A percentile compares a stretch with the other conserved stretches of the same genome.
These are phyloP conservation scores for Orestias chungarensis DNA, from an alignment of 2,797 vertebrate genomes.

Conservation along the genomic window DNA sequence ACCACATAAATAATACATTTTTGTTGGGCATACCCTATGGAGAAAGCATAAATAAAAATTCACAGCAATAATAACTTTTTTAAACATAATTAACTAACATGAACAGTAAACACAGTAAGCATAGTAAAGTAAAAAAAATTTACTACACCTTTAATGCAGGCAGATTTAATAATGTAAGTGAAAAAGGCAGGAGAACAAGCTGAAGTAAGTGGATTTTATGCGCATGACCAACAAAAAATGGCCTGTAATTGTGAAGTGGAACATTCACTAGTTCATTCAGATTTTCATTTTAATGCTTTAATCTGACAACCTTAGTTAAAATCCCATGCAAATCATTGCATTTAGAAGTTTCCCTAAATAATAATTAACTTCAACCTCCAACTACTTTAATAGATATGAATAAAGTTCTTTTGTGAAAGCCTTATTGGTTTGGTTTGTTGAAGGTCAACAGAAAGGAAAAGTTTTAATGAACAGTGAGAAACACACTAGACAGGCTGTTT, in stretches of 20 bases:
- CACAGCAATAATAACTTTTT: not conserved
- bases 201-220: not conserved
- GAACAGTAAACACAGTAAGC: not conserved
- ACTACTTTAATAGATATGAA: not conserved
- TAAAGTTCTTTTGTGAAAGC: not conserved
- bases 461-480: not conserved
- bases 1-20: not conserved
- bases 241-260: not conserved
- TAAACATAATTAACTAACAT: not conserved
- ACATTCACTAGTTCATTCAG: too few relatives aligned
- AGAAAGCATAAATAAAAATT: not conserved
- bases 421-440: not conserved
- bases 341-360: not conserved
- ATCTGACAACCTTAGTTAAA: too few relatives aligned
- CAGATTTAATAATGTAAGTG: not conserved
- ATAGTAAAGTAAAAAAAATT: too few relatives aligned
- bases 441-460: not conserved
- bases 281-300: too few relatives aligned
- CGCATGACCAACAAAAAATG: not conserved
- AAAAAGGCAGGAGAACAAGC: not conserved
- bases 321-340: not conserved
- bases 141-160: not conserved
- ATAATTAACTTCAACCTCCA: not conserved
- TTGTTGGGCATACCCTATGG: not conserved
- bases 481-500: not conserved